Evolutionary conservation across 64 coral and sea anemone genomes (phyloP), one percentile per base, ranked within the genome.

Genomic region (Stichodactyla mertensii): DNA sequence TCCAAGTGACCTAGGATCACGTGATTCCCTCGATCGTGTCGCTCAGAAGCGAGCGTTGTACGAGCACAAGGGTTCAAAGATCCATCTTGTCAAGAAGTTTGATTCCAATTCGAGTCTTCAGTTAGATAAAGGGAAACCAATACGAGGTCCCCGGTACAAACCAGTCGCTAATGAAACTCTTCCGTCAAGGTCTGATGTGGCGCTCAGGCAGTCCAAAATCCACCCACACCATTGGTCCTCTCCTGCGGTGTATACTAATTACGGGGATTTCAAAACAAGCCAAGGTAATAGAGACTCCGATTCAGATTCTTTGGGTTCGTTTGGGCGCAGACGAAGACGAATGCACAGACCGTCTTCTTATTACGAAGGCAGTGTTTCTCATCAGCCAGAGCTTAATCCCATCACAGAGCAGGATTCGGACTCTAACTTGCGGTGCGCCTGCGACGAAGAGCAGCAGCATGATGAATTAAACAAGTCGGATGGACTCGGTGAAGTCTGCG

Each of bases 181-280:
- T 20, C 54, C 61, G 15, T 67, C 62, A 92, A 9, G 84, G 64
- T 12, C 58, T 24, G 64, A 88, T 51, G 86, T 80, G 6, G 55
- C 82, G 55, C 71, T 92, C 16, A 88, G 82, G 57, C 80, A 91
- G 10, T 86, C 81, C 22, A 83, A 89, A 31, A 89, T 93, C 64
- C 62, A 70, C 18, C 88, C 94, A 4, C 94, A 97, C 54, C 94
- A 97, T 67, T 97, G 94, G 91, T 97, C 94, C 27, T 87, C 88
- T 31, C 94, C 94, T 11, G 94, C 90, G 14, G 91, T 97, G 4
- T 93, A 89, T 54, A 80, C 86, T 16, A 71, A 55, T 31, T 16
- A 11, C 13, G 82, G 88, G 19, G 94, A 97, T 51, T 89, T 85
- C 15, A 89, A 85, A 19, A 81, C 87, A 55, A 89, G 74, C 55